These are phyloP conservation scores for Eupithecia abbreviata DNA, from an alignment of 2,888 invertebrate species.

Conservation along the genomic window DNA sequence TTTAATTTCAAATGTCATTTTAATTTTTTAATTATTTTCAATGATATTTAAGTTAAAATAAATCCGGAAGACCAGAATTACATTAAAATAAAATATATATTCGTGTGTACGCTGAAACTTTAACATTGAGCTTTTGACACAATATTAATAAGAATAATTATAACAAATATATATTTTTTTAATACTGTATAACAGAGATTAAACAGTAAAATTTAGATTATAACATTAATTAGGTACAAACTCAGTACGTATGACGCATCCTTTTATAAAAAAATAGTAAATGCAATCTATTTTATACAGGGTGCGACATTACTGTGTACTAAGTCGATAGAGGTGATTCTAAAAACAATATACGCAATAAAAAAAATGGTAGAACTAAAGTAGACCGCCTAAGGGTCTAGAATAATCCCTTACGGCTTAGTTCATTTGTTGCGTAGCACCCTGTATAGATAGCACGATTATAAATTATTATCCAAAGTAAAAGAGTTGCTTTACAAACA, in stretches of 20 bases:
- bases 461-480: neutral
- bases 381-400: too few species aligned
- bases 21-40: conserved; percentile 27
- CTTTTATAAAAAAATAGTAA: conserved; percentile 23
- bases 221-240: conserved; percentile 28
- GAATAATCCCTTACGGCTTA: too few species aligned
- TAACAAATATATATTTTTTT: conserved; percentile 59
- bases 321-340: too few species aligned
- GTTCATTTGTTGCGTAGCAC: too few species aligned
- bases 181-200: conserved; percentile 65
- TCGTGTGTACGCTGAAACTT: conserved; percentile 40
- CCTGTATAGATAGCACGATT: neutral
- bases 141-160: conserved; percentile 54
- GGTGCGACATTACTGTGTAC: neutral
- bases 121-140: conserved; percentile 79
- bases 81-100: conserved; percentile 21
- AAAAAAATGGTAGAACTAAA: too few species aligned
- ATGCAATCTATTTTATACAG: neutral
- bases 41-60: conserved; percentile 35
- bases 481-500: conserved; percentile 1
- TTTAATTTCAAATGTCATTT: conserved; percentile 30
- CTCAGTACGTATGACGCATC: conserved; percentile 50
- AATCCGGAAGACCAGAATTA: conserved; percentile 58
- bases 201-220: conserved; percentile 54
- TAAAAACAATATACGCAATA: too few species aligned